Conservation (phyloP, 2,113 vertebrate genomes). For the Holacanthus passer region DNA sequence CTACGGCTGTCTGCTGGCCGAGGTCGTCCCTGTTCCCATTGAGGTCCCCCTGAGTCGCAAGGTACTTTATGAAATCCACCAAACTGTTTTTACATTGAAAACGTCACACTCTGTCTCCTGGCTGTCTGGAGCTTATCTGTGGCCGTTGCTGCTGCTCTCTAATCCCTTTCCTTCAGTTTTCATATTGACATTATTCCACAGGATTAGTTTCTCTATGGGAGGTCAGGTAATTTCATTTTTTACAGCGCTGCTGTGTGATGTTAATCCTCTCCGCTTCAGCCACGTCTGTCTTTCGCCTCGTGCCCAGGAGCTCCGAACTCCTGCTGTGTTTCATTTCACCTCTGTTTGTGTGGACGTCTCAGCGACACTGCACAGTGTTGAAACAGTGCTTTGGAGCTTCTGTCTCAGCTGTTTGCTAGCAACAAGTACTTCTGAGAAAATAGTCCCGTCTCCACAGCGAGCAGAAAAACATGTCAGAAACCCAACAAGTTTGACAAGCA, state of each 20-base stretch:
- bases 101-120: neutral
- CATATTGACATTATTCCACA: neutral
- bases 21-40: constrained; percentile 98
- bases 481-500: neutral
- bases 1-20: constrained; percentile 96
- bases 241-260: neutral
- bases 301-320: neutral
- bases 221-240: constrained; percentile 33
- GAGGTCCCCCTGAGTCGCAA: constrained; percentile 99
- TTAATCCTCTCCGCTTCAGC: constrained; percentile 7
- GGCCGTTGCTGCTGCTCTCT: neutral
- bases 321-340: constrained; percentile 1
- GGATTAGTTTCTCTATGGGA: constrained; percentile 20
- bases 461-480: constrained; percentile 14
- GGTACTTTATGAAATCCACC: constrained; percentile 81
- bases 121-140: neutral
- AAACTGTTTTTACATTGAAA: too few relatives aligned
- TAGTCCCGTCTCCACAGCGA: neutral
- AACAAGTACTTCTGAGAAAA: constrained; percentile 8
- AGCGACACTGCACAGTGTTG: neutral
- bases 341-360: neutral
- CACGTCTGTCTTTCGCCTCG: constrained; percentile 18
- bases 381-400: constrained; percentile 5
- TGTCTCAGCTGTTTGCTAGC: constrained; percentile 24
- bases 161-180: neutral